These are phyloP conservation scores for Pluvialis apricaria DNA, from an alignment of 2,113 vertebrate species.

Conservation along the genomic window DNA sequence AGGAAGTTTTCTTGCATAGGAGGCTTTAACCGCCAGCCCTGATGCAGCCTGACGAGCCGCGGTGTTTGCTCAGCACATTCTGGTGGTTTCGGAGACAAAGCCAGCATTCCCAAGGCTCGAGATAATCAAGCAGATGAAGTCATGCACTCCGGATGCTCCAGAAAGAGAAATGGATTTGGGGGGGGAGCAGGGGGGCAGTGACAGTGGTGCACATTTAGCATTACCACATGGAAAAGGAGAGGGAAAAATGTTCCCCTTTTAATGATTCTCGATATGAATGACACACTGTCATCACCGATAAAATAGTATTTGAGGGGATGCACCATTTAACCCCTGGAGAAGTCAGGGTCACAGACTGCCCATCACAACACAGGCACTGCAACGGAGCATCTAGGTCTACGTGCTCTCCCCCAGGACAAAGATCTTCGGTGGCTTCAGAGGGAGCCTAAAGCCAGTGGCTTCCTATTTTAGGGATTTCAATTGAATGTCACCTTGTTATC, in stretches of 20 bases:
- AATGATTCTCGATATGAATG: neutral
- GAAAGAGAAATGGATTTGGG: neutral
- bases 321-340: neutral
- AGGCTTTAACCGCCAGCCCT: neutral
- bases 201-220: neutral
- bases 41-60: neutral
- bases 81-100: neutral
- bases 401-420: neutral
- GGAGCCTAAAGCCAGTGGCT: neutral
- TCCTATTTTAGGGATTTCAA: neutral
- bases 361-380: neutral
- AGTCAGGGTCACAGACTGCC: neutral
- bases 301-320: neutral
- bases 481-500: neutral
- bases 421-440: neutral
- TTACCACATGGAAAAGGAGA: neutral
- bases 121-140: constrained; percentile 51
- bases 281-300: neutral
- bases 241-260: neutral
- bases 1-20: neutral
- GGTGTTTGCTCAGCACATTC: constrained; percentile 29
- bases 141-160: neutral
- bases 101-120: constrained; percentile 14
- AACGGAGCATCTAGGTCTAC: accelerated
- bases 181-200: neutral